Conservation (phyloP, 2,888 invertebrate genomes). For the Vannuccia rotundouncinata region DNA sequence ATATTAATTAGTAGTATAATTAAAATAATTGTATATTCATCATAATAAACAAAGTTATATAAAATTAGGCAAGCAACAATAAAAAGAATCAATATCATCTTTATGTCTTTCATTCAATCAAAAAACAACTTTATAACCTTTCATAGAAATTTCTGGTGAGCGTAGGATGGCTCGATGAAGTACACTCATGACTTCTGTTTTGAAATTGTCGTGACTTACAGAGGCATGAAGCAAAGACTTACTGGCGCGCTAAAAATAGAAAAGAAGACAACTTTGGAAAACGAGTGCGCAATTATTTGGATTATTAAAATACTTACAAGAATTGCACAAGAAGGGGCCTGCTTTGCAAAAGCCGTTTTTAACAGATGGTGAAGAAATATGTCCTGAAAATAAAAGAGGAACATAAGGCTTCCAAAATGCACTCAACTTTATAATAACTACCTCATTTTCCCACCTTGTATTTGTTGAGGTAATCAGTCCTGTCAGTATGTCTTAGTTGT, state of each 20-base stretch:
- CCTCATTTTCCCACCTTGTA: neutral
- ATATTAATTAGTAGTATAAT: neutral
- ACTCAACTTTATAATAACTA: neutral
- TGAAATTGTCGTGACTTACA: neutral
- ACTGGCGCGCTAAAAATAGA: neutral
- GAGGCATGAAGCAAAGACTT: neutral
- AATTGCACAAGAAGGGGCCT: neutral
- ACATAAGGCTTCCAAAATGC: neutral
- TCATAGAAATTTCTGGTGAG: neutral
- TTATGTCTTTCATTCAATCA: too few relatives aligned
- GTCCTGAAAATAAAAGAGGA: neutral
- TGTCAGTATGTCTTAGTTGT: neutral
- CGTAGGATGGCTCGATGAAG: neutral
- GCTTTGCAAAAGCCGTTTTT: slow-evolving; percentile 4
- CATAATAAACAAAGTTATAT: too few relatives aligned
- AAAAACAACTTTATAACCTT: too few relatives aligned
- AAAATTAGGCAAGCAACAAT: too few relatives aligned
- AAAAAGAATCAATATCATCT: too few relatives aligned
- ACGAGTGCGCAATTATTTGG: neutral
- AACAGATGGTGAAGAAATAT: neutral
- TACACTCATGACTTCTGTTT: neutral
- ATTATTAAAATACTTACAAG: neutral
- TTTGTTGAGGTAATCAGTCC: slow-evolving; percentile 6
- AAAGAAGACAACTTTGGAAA: too few relatives aligned
- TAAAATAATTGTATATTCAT: neutral